phyloP scores from a whole-genome alignment of 2,888 invertebrate species.

The Erynnis tages region DNA sequence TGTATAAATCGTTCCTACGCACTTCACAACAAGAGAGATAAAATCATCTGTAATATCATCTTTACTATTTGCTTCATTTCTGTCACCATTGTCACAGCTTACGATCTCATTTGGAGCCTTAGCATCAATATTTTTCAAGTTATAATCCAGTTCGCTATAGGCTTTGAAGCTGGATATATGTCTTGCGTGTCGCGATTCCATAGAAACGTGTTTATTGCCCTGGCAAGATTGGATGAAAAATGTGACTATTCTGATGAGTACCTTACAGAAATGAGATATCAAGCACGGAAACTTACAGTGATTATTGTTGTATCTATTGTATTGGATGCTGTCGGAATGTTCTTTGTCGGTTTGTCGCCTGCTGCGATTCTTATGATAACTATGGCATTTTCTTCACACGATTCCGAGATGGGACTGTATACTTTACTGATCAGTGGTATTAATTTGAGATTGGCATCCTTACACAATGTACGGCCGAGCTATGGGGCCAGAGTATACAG shows the following conservation, averaged over 20 bases:
- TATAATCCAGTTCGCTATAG: constrained; percentile 39
- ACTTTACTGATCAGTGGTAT: constrained; percentile 49
- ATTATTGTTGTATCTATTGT: constrained; percentile 37
- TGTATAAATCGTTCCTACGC: constrained; percentile 54
- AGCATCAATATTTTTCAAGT: constrained; percentile 15
- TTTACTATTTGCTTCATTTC: constrained; percentile 31
- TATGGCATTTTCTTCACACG: constrained; percentile 49
- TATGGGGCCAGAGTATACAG: constrained; percentile 51
- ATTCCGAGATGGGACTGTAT: constrained; percentile 52
- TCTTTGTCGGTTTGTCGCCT: constrained; percentile 29
- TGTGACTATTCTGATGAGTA: constrained; percentile 41
- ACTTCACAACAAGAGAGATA: constrained; percentile 35
- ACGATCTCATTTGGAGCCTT: constrained; percentile 33
- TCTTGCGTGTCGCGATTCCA: constrained; percentile 35
- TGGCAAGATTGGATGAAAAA: constrained; percentile 49
- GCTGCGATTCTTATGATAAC: constrained; percentile 38
- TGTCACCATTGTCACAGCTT: constrained; percentile 30
- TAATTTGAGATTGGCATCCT: constrained; percentile 47
- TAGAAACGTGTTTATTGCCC: constrained; percentile 37
- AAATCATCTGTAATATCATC: constrained; percentile 41
- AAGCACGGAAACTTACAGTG: constrained; percentile 32
- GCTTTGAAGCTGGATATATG: constrained; percentile 40
- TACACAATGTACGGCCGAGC: constrained; percentile 38
- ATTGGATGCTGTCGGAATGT: constrained; percentile 45
- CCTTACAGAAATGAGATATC: constrained; percentile 31